A percentile compares a stretch with the other conserved stretches of the same genome.
Conservation (phyloP, 2,113 vertebrate genomes). For the Pedetes capensis region DNA sequence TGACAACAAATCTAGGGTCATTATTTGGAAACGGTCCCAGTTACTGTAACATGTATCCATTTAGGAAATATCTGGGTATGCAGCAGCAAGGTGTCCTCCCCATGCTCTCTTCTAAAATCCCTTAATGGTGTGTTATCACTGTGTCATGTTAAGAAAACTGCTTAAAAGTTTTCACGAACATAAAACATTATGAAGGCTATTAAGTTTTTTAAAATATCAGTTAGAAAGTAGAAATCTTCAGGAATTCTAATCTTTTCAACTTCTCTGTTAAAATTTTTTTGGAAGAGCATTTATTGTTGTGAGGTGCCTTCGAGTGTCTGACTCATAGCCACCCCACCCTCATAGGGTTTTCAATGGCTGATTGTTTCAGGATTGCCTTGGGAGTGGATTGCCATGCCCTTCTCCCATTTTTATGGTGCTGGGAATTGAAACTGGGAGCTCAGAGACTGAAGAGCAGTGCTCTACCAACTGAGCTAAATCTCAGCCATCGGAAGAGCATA, state of each 20-base stretch:
- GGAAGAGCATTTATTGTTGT: background rate
- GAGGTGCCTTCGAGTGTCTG: too few species aligned
- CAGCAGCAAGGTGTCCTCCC: background rate
- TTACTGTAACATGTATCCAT: background rate
- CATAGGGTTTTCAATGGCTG: too few species aligned
- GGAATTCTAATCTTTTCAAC: slow-evolving; percentile 9
- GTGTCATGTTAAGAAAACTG: slow-evolving; percentile 29
- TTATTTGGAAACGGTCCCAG: background rate
- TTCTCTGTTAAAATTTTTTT: slow-evolving; percentile 11
- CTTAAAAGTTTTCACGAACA: slow-evolving; percentile 39
- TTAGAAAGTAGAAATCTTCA: slow-evolving; percentile 27
- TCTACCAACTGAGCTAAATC: too few species aligned
- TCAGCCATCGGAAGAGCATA: background rate
- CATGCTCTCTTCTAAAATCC: slow-evolving; percentile 29
- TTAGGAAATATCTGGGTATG: background rate
- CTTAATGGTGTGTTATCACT: slow-evolving; percentile 22
- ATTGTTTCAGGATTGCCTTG: too few species aligned
- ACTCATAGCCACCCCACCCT: too few species aligned
- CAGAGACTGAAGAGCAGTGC: too few species aligned
- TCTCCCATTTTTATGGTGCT: too few species aligned
- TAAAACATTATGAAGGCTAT: slow-evolving; percentile 45
- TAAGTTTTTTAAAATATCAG: slow-evolving; percentile 19
- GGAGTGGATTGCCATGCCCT: too few species aligned
- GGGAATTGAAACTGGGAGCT: too few species aligned
- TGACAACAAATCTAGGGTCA: background rate